Conservation (phyloP, 1,140 invertebrate species). For the Asbolus verrucosus region DNA sequence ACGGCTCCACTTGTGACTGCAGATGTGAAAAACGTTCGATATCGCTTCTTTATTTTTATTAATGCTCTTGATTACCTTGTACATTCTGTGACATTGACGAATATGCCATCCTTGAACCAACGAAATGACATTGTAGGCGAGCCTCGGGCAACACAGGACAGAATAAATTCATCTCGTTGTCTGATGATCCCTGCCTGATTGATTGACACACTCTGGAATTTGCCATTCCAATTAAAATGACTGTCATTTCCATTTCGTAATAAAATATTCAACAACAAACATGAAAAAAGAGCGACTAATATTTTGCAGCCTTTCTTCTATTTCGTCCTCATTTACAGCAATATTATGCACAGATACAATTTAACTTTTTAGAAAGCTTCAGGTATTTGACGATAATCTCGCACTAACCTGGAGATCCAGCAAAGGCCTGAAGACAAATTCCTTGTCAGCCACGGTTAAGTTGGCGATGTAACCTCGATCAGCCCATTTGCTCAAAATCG, state of each 20-base stretch:
- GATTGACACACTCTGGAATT: constrained; percentile 70
- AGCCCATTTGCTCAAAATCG: constrained; percentile 72
- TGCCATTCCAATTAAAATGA: neutral
- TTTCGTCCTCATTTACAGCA: neutral
- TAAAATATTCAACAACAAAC: neutral
- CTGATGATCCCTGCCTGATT: constrained; percentile 75
- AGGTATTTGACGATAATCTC: neutral
- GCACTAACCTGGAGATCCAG: constrained; percentile 54
- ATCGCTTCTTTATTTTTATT: too few species aligned
- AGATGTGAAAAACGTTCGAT: too few species aligned
- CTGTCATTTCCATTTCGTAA: neutral
- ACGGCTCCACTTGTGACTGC: constrained; percentile 71
- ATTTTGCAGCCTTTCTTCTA: too few species aligned
- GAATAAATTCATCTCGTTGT: constrained; percentile 79
- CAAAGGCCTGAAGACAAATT: constrained; percentile 52
- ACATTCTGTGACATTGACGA: constrained; percentile 78
- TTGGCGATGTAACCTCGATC: constrained; percentile 74
- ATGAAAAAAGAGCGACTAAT: too few species aligned
- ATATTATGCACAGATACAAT: neutral
- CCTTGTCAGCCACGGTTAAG: constrained; percentile 68
- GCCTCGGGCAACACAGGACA: constrained; percentile 82
- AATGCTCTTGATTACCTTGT: too few species aligned
- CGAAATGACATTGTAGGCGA: constrained; percentile 78
- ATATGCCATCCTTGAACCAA: constrained; percentile 84
- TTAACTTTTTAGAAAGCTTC: neutral